Conservation (phyloP, 1,140 invertebrate genomes). For the Hesperophylax magnus region DNA sequence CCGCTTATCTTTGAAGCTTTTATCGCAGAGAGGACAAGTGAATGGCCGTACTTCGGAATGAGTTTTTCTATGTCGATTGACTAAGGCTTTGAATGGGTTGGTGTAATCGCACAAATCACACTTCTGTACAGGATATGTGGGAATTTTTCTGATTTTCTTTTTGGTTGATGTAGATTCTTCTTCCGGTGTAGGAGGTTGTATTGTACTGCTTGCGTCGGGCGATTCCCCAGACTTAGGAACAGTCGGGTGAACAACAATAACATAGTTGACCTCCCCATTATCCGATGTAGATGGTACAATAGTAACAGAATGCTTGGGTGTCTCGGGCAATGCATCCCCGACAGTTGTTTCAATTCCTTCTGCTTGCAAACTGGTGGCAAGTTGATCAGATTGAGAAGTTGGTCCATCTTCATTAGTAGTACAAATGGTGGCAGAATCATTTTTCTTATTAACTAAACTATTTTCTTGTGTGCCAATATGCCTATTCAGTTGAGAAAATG, state of each 20-base stretch:
- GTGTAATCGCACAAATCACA: conserved; percentile 9
- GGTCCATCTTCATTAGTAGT: too few species aligned
- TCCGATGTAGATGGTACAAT: not conserved
- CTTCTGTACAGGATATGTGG: not conserved
- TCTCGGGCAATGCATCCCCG: not conserved
- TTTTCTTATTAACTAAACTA: too few species aligned
- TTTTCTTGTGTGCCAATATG: too few species aligned
- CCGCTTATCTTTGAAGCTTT: conserved; percentile 94
- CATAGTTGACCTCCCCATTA: not conserved
- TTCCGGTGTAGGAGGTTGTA: not conserved
- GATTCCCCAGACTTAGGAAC: not conserved
- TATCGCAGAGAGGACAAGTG: conserved; percentile 94
- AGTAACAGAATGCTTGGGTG: not conserved
- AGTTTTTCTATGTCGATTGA: conserved; percentile 95
- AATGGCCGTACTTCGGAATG: conserved; percentile 96
- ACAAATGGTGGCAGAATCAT: too few species aligned
- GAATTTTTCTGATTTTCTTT: not conserved
- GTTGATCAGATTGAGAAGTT: not conserved
- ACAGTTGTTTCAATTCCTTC: not conserved
- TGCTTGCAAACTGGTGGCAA: not conserved
- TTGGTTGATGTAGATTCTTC: not conserved
- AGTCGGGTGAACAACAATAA: not conserved
- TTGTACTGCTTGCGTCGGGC: not conserved
- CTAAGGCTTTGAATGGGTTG: conserved; percentile 76
- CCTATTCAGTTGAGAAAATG: not conserved